Percentiles rank a stretch among this genome's conserved stretches.
phyloP scores from a whole-genome alignment of 2,888 invertebrate genomes.

The Melikaiella ostensackeni region DNA sequence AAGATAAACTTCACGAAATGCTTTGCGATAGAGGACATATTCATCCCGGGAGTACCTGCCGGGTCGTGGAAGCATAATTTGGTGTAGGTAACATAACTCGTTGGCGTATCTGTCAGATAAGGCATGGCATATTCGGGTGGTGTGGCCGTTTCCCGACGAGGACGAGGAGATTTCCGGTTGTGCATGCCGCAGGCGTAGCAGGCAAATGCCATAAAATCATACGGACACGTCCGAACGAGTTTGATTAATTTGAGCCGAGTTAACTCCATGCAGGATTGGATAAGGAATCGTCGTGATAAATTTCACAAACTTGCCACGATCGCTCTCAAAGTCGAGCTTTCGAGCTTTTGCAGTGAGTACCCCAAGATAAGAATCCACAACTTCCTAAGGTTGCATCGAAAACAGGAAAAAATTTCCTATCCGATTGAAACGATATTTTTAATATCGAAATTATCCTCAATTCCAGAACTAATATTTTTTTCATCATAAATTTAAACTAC shows the following conservation, averaged over 20 bases:
- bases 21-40: constrained; percentile 46
- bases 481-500: too few species aligned
- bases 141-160: constrained; percentile 28
- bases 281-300: constrained; percentile 60
- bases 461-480: too few species aligned
- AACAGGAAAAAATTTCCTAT: too few species aligned
- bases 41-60: constrained; percentile 33
- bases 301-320: constrained; percentile 55
- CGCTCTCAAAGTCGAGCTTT: constrained; percentile 23
- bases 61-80: constrained; percentile 57
- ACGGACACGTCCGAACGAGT: constrained; percentile 58
- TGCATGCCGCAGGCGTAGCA: constrained; percentile 42
- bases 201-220: constrained; percentile 57
- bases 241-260: constrained; percentile 68
- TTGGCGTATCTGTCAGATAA: constrained; percentile 60
- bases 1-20: constrained; percentile 25
- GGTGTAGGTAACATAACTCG: constrained; percentile 58
- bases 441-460: too few species aligned
- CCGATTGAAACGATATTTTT: too few species aligned
- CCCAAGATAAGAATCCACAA: too few species aligned
- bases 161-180: constrained; percentile 34
- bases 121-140: constrained; percentile 54
- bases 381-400: too few species aligned
- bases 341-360: constrained; percentile 1
- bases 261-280: constrained; percentile 59